Evolutionary conservation across 2,888 invertebrate species (phyloP), one percentile per base, ranked within the genome.

Genomic region (Morpho achilles): DNA sequence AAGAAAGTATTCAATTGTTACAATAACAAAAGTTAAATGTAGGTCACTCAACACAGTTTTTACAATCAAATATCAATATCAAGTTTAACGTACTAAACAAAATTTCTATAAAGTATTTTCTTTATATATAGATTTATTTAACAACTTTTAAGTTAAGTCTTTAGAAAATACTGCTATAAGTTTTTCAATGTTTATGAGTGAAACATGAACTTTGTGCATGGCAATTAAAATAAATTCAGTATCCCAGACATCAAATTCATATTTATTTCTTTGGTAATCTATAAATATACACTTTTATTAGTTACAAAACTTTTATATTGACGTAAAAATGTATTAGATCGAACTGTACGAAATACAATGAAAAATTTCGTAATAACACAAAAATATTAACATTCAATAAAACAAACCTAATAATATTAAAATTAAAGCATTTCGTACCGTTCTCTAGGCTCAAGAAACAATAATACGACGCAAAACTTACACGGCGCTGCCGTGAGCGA

Each of bases 391-490:
- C 46, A 23, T 43, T 43, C n/a, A 10, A 43, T 32, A 22, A 40
- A 49, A 51, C 53, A 56, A 51, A 47, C 42, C 23, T 51, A 50
- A 50, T 0, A 7, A 42, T 8, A 10, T 23, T 8, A 16, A 23
- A 46, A 53, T 53, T 47, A 41, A 16, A 22, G 40, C 41, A 40
- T 40, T 53, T 16, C 8, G 46, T 53, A 46, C 46, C 3, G 16
- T 47, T 16, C 22, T 40, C 6, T 40, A 22, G 41, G 53, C 41
- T 69, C 62, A 69, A 72, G 76, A 77, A 74, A 77, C 79, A 79
- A 80, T 83, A 75, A 86, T 87, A 85, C 86, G 87, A 86, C 88
- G 88, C 87, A 88, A 86, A 88, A 87, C 80, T 85, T 80, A 75
- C 78, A 73, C 82, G 82, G 87, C 84, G 86, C 87, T 86, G 82